phyloP scores from a whole-genome alignment of 2,797 vertebrate species.

The Hippoglossus hippoglossus region DNA sequence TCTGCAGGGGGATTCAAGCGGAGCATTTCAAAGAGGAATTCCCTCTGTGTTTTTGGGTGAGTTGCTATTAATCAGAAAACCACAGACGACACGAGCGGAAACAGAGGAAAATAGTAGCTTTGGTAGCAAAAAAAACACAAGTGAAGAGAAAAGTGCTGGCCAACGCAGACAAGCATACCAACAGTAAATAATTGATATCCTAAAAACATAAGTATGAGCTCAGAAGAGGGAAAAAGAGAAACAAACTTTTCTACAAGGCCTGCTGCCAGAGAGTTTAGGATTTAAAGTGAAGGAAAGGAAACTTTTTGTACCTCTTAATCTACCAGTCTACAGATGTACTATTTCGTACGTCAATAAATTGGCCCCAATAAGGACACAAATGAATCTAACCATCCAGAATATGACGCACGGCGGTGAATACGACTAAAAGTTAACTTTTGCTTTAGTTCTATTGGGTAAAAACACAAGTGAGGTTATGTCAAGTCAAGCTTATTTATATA shows the following conservation, averaged over 20 bases:
- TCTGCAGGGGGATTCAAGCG: conserved; percentile 3
- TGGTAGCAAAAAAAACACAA: neutral
- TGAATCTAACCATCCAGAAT: neutral
- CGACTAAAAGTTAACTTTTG: neutral
- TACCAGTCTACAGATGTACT: neutral
- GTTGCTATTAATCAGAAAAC: conserved; percentile 23
- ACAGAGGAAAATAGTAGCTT: neutral
- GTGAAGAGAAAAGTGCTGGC: conserved; percentile 4
- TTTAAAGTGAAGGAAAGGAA: neutral
- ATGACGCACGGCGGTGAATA: neutral
- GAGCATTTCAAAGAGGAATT: conserved; percentile 8
- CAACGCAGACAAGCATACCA: neutral
- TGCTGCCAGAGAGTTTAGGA: conserved; percentile 1
- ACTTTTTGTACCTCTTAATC: conserved; percentile 5
- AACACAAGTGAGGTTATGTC: neutral
- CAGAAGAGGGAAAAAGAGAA: neutral
- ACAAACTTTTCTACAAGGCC: neutral
- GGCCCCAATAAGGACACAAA: neutral
- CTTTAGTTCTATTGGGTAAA: neutral
- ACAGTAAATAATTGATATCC: conserved; percentile 18
- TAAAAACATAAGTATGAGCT: conserved; percentile 1
- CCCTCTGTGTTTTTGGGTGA: neutral
- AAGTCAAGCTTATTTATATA: too few species aligned
- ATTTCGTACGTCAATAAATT: neutral
- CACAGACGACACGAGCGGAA: neutral